Evolutionary conservation across 2,113 vertebrate species (phyloP).

Genomic region (Anoura caudifer): DNA sequence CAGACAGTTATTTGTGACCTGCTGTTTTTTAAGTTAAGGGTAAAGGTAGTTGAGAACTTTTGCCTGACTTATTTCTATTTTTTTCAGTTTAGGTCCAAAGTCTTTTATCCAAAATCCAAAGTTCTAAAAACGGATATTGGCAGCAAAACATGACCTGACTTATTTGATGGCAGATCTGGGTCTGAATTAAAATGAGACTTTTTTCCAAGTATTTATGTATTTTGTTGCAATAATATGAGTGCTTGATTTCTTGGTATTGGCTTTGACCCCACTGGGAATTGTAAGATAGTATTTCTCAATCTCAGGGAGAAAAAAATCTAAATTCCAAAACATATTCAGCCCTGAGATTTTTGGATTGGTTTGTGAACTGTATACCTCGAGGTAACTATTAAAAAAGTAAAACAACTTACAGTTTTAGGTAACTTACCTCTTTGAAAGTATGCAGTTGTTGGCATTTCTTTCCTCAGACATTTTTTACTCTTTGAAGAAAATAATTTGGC

Average conservation of each 20-base stretch:
- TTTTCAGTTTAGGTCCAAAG: background rate
- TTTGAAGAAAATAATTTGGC: conserved; percentile 23
- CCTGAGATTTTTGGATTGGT: conserved; percentile 3
- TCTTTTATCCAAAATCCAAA: background rate
- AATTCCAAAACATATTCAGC: background rate
- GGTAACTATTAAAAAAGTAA: background rate
- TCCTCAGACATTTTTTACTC: background rate
- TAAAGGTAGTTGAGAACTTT: background rate
- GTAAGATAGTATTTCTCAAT: background rate
- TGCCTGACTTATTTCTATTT: background rate
- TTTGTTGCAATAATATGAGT: background rate
- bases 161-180: background rate
- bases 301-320: background rate
- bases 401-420: background rate
- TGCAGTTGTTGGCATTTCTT: background rate
- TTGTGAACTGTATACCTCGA: background rate
- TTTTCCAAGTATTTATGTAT: background rate
- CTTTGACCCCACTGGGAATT: background rate
- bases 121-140: background rate
- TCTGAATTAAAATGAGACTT: background rate
- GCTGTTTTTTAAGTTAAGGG: background rate
- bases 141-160: background rate
- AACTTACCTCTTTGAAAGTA: conserved; percentile 1
- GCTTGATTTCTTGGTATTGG: background rate
- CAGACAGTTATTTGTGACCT: background rate